Percentiles rank a stretch among this genome's conserved stretches.
Evolutionary conservation across 2,797 vertebrate species (phyloP).

Genomic region (Cheirogaleus major): DNA sequence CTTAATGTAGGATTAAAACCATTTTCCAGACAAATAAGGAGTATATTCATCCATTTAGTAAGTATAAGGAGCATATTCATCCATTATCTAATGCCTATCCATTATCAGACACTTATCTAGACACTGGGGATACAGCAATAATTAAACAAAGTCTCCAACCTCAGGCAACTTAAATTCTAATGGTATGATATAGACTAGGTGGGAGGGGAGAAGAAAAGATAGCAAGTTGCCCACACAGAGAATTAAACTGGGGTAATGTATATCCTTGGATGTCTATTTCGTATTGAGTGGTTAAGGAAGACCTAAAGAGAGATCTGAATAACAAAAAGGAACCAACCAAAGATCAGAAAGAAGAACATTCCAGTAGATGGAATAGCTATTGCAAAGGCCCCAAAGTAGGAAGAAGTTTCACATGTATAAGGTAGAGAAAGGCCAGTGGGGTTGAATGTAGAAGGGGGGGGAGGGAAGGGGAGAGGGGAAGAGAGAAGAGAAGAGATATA

Average conservation of each 20-base stretch:
- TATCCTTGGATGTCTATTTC: neutral
- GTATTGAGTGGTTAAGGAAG: neutral
- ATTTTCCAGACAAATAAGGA: conserved; percentile 9
- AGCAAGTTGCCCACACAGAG: neutral
- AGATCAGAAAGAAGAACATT: neutral
- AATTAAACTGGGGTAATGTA: neutral
- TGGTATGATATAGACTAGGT: neutral
- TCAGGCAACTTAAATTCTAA: neutral
- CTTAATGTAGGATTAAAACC: neutral
- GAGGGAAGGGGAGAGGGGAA: neutral
- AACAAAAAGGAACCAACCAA: neutral
- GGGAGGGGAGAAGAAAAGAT: neutral
- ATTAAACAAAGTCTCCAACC: neutral
- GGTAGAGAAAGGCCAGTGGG: neutral
- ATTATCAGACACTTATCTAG: neutral
- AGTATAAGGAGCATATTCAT: neutral
- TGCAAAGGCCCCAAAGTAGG: neutral
- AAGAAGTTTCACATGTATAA: neutral
- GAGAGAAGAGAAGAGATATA: neutral
- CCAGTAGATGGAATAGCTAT: neutral
- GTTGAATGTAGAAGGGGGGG: neutral
- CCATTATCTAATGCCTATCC: neutral
- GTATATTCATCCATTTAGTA: neutral
- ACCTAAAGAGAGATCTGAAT: neutral
- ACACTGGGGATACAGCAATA: neutral